Evolutionary conservation across 1,140 invertebrate species (phyloP), one percentile per base, ranked within the genome.

Genomic region (Maconellicoccus hirsutus): DNA sequence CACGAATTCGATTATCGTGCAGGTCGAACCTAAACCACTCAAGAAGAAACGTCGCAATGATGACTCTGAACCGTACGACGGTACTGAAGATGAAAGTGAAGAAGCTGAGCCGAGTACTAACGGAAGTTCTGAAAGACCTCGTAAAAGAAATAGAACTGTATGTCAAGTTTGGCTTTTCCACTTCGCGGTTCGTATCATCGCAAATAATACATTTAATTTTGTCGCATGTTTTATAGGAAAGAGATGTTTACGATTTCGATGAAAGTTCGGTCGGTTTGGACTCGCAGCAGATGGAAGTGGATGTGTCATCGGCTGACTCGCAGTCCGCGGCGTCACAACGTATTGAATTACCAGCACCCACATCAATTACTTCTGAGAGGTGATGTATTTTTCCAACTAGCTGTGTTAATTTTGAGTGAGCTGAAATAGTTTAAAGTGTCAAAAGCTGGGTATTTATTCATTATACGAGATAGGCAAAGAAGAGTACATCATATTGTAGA

Each of bases 41-140:
- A 72, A 75, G 42, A 72, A 71, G 52, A 74, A 74, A 72, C 16
- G 70, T 0, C 42, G 42, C n/a, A 52, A 52, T 19, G 42, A 52
- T 19, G 42, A 52, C n/a, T 52, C 42, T 3, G 42, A 52, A 52
- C 6, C 16, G 4, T 3, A 52, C 4, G 42, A 52, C 23, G 27
- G 70, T 6, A 66, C 59, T 29, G 75, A 76, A 59, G 74, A 72
- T 7, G 72, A 70, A 22, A 33, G 42, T 19, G 74, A 75, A 21
- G 72, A 73, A 3, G 63, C 7, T 10, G 72, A 38, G 8, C 14
- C 22, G 8, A 52, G 29, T 39, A 39, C 29, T 52, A 21, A 23
- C 27, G 70, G 70, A 10, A 38, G 12, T 19, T 6, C 6, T 23
- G 26, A 10, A 3, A 39, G 71, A 61, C 25, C 71, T 4, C 52